These are phyloP conservation scores for Gadopsis marmoratus DNA, from an alignment of 2,797 vertebrate genomes.

Conservation along the genomic window DNA sequence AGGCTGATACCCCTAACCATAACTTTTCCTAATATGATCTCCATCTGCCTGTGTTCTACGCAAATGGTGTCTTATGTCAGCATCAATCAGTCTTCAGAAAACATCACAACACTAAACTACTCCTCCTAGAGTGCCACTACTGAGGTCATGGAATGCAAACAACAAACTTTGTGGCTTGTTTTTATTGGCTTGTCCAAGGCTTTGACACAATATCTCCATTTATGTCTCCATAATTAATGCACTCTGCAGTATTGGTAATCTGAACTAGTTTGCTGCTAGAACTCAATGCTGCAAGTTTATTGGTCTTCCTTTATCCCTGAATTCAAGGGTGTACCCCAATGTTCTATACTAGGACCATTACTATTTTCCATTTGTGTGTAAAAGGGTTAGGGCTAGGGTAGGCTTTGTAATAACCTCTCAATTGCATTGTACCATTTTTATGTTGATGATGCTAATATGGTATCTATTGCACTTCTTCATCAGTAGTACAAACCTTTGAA, in stretches of 20 bases:
- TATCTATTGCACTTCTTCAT: not conserved
- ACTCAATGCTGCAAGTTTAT: not conserved
- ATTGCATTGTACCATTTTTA: not conserved
- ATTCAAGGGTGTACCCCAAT: not conserved
- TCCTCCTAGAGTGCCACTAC: no score
- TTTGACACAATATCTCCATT: no score
- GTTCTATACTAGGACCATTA: not conserved
- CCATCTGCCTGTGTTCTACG: not conserved
- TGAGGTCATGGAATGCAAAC: no score
- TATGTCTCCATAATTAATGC: no score
- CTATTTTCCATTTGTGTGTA: not conserved
- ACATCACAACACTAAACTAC: not conserved
- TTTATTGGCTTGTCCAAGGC: no score
- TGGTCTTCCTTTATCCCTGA: not conserved
- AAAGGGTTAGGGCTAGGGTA: no score
- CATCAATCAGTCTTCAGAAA: not conserved
- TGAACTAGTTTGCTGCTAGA: no score
- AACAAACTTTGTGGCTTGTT: no score
- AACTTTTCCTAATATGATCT: not conserved
- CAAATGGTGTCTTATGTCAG: not conserved
- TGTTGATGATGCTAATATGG: not conserved
- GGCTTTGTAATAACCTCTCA: not conserved
- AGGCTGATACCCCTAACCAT: not conserved
- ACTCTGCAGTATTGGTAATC: no score
- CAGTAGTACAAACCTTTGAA: not conserved